Percentiles rank a stretch among this genome's conserved stretches.
Evolutionary conservation across 2,888 invertebrate species (phyloP).

Genomic region (Notodonta ziczac): DNA sequence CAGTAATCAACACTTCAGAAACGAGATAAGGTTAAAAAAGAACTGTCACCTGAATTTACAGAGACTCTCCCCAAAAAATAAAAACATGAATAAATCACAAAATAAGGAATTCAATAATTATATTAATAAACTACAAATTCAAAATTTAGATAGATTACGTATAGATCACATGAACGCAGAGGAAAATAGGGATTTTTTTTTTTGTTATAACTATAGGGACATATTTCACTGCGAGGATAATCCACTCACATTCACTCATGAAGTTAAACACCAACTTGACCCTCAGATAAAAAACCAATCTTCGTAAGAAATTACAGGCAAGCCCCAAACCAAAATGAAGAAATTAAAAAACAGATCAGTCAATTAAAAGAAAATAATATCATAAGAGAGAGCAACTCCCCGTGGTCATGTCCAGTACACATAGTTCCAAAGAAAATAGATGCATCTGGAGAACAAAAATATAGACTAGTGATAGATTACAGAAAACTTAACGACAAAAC

Average conservation of each 20-base stretch:
- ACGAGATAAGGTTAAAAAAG: constrained; percentile 17
- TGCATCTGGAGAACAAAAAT: constrained; percentile 14
- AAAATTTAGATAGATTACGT: neutral
- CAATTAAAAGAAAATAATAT: neutral
- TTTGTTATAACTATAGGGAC: neutral
- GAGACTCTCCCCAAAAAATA: neutral
- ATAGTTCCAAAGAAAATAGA: constrained; percentile 14
- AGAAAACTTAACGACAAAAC: constrained; percentile 35
- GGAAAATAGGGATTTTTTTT: constrained; percentile 22
- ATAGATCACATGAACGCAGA: constrained; percentile 27
- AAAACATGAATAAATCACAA: neutral
- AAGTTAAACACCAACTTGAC: neutral
- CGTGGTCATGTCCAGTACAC: constrained; percentile 9
- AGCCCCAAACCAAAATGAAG: neutral
- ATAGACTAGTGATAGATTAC: constrained; percentile 21
- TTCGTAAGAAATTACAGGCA: neutral
- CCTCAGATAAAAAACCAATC: neutral
- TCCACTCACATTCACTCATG: neutral
- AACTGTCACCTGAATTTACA: constrained; percentile 16
- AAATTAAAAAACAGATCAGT: constrained; percentile 1
- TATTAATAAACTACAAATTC: neutral
- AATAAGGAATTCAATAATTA: neutral
- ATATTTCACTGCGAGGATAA: neutral
- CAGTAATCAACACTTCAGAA: constrained; percentile 30
- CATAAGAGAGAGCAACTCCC: neutral